Conservation (phyloP, 2,113 vertebrate genomes). For the Syngnathoides biaculeatus region DNA sequence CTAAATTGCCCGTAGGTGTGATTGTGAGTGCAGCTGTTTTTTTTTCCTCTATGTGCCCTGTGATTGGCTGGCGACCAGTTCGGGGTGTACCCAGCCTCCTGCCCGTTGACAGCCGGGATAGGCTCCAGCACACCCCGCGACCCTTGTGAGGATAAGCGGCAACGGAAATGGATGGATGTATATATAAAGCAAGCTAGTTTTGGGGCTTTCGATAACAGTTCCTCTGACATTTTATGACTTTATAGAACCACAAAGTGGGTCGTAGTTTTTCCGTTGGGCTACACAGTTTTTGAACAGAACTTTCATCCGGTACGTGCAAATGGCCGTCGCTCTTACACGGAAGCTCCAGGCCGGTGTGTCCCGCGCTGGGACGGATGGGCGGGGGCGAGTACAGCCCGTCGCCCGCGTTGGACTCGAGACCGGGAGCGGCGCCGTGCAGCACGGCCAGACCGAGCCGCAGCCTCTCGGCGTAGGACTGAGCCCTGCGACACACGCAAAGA, state of each 20-base stretch:
- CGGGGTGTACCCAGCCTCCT: too few species aligned
- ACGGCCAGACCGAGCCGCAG: slow-evolving; percentile 91
- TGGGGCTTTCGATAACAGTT: too few species aligned
- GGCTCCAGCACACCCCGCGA: too few species aligned
- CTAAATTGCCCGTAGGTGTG: too few species aligned
- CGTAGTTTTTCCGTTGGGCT: background rate
- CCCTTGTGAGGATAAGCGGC: too few species aligned
- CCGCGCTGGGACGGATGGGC: slow-evolving; percentile 78
- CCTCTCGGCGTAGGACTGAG: slow-evolving; percentile 92
- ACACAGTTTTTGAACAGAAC: background rate
- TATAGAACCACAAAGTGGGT: background rate
- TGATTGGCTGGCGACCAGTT: too few species aligned
- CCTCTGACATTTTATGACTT: background rate
- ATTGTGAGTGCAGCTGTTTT: too few species aligned
- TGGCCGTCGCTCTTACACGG: slow-evolving; percentile 79
- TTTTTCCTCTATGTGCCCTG: too few species aligned
- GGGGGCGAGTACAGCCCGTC: slow-evolving; percentile 91
- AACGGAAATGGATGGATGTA: too few species aligned
- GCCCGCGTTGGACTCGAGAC: slow-evolving; percentile 88
- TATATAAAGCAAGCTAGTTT: too few species aligned
- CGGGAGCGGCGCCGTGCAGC: slow-evolving; percentile 91
- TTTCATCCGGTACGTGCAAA: background rate
- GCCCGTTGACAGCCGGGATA: too few species aligned
- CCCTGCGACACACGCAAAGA: slow-evolving; percentile 71
- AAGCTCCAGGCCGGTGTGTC: slow-evolving; percentile 89